Evolutionary conservation across 2,797 vertebrate genomes (phyloP), one percentile per base, ranked within the genome.

Genomic region (Melopsittacus undulatus): DNA sequence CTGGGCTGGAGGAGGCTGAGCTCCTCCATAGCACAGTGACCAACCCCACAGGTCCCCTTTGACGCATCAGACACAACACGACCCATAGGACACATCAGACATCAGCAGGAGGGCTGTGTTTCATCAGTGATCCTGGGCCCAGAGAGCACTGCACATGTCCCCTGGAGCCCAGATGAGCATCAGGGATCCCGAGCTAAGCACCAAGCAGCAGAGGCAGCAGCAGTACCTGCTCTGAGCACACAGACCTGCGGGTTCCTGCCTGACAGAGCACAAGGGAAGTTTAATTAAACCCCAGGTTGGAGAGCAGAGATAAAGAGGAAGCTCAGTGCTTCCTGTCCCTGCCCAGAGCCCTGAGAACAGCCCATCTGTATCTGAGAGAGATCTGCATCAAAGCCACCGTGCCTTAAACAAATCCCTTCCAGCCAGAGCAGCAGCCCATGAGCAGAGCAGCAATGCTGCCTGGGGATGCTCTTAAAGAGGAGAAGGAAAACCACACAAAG

Each of bases 91-190:
- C 57, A 2, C 29, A 32, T 24, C n/a, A 59, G 56, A 26, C 56
- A 57, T 11, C 34, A 18, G 27, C 11, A 61, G 57, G 24, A 61
- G 34, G 34, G 19, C 57, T 36, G 56, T 4, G 5, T 14, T 51
- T 32, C 21, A 14, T 27, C 61, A 49, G 49, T 0, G 0, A 19
- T 18, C 67, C 87, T 11, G 45, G 21, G 13, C 59, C 45, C 1
- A 0, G 27, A 29, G 54, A 63, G 54, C 42, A 30, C 11, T 13
- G 1, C 0, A 11, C 30, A 26, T 3, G 0, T 6, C 26, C 72
- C 24, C 69, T 26, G 36, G 46, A 42, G 34, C 6, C 42, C 24
- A 14, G 12, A 4, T 3, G 32, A n/a, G 14, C 29, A 17, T 5
- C 16, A 3, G 51, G 6, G 26, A 85, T 29, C 43, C 43, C 2